Evolutionary conservation across 2,888 invertebrate species (phyloP).

Genomic region (Epinotia bilunana): DNA sequence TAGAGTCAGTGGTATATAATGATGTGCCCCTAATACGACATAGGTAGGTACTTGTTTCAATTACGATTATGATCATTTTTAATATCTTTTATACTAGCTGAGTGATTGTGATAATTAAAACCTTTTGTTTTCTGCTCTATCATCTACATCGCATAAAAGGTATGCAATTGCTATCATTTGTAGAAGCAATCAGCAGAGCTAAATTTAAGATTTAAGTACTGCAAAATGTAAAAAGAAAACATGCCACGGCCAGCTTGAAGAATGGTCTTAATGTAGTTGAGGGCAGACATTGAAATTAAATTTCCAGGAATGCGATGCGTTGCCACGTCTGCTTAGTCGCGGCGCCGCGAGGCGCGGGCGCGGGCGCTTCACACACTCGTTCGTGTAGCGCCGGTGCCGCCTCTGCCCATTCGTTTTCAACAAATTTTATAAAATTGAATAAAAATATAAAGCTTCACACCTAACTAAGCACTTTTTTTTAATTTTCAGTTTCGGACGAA

Average conservation of each 20-base stretch:
- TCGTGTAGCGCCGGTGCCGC: conserved; percentile 41
- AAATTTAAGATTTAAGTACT: conserved; percentile 45
- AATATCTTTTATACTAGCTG: not conserved
- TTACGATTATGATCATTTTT: not conserved
- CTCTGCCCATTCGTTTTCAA: conserved; percentile 35
- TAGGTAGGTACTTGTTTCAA: too few relatives aligned
- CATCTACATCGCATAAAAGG: not conserved
- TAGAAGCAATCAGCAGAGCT: conserved; percentile 12
- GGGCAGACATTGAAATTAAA: conserved; percentile 56
- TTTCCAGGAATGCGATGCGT: conserved; percentile 59
- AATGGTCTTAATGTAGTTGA: conserved; percentile 58
- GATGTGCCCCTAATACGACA: too few relatives aligned
- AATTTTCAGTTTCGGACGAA: not conserved
- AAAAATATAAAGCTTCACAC: conserved; percentile 26
- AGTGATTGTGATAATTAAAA: not conserved
- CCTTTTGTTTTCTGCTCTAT: not conserved
- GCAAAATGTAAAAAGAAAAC: conserved; percentile 50
- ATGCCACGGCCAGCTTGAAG: conserved; percentile 49
- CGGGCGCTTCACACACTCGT: not conserved
- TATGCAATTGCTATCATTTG: not conserved
- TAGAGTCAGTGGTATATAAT: not conserved
- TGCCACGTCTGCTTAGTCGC: conserved; percentile 35
- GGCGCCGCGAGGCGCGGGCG: conserved; percentile 20
- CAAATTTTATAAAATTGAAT: conserved; percentile 40
- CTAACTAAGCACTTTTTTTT: not conserved